These are phyloP conservation scores for Sciaenops ocellatus DNA, from an alignment of 2,797 vertebrate genomes.

Conservation along the genomic window DNA sequence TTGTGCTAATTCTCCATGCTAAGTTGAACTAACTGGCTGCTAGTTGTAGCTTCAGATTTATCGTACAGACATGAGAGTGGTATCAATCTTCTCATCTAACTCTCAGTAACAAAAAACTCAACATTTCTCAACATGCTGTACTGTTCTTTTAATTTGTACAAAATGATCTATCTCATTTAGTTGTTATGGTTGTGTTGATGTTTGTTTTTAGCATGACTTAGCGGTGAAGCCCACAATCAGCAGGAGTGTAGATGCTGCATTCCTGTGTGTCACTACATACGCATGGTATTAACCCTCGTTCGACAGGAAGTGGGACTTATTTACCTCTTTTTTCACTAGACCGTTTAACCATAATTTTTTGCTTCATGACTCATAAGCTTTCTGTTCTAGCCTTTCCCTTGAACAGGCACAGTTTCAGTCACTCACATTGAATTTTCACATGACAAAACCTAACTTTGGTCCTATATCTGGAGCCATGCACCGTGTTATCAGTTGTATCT, in stretches of 20 bases:
- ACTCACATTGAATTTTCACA: slow-evolving; percentile 16
- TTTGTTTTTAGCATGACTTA: slow-evolving; percentile 10
- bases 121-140: not conserved
- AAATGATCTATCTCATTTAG: not conserved
- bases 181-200: slow-evolving; percentile 30
- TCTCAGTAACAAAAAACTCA: not conserved
- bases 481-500: not conserved
- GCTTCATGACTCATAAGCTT: slow-evolving; percentile 14
- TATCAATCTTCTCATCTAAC: not conserved
- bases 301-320: slow-evolving; percentile 15
- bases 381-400: slow-evolving; percentile 19
- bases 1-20: not conserved
- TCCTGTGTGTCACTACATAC: slow-evolving; percentile 44
- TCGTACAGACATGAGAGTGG: not conserved
- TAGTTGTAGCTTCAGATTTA: not conserved
- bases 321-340: not conserved
- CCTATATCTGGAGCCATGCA: slow-evolving; percentile 10
- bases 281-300: slow-evolving; percentile 35
- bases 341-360: slow-evolving; percentile 11
- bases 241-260: slow-evolving; percentile 22
- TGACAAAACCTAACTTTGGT: not conserved
- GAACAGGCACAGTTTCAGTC: slow-evolving; percentile 8
- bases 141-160: not conserved
- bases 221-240: slow-evolving; percentile 40
- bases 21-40: not conserved